phyloP scores from a whole-genome alignment of 37 sponge, comb jelly and placozoan species.

The Agelas oroides region DNA sequence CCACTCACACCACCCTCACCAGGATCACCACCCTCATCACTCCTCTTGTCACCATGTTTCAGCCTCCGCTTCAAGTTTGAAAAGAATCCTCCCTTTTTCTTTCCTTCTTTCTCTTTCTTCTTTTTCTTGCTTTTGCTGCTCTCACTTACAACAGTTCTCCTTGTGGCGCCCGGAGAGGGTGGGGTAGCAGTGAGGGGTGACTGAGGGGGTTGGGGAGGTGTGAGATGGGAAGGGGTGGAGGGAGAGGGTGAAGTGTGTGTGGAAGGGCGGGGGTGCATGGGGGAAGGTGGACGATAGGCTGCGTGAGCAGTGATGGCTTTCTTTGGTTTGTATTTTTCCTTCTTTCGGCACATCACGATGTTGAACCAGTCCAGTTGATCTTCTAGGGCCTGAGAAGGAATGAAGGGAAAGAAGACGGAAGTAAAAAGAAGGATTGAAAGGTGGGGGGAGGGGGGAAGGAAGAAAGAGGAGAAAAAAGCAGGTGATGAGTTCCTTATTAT shows the following conservation, averaged over 20 bases:
- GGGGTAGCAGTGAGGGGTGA: neutral
- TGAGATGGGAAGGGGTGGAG: neutral
- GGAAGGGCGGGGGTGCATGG: neutral
- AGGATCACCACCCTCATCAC: neutral
- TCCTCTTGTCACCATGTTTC: slow-evolving; percentile 26
- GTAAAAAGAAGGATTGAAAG: too few species aligned
- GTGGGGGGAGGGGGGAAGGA: too few species aligned
- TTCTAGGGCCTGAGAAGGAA: slow-evolving; percentile 46
- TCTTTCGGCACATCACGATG: slow-evolving; percentile 68
- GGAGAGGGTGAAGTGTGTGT: neutral
- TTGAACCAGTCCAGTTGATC: slow-evolving; percentile 83
- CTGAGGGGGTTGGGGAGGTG: slow-evolving; percentile 3
- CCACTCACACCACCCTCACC: neutral
- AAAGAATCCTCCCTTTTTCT: slow-evolving; percentile 59
- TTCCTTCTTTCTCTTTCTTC: slow-evolving; percentile 7
- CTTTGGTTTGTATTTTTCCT: slow-evolving; percentile 24
- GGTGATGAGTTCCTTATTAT: too few species aligned
- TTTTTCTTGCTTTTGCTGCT: slow-evolving; percentile 32
- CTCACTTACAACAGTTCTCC: neutral
- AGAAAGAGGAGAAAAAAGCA: too few species aligned
- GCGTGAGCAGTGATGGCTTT: neutral
- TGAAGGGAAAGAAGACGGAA: too few species aligned
- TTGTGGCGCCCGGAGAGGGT: neutral
- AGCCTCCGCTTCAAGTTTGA: slow-evolving; percentile 48
- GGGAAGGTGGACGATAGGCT: neutral